A percentile compares a stretch with the other conserved stretches of the same genome.
Conservation (phyloP, 2,888 invertebrate species). For the Toxonevra muliebris region DNA sequence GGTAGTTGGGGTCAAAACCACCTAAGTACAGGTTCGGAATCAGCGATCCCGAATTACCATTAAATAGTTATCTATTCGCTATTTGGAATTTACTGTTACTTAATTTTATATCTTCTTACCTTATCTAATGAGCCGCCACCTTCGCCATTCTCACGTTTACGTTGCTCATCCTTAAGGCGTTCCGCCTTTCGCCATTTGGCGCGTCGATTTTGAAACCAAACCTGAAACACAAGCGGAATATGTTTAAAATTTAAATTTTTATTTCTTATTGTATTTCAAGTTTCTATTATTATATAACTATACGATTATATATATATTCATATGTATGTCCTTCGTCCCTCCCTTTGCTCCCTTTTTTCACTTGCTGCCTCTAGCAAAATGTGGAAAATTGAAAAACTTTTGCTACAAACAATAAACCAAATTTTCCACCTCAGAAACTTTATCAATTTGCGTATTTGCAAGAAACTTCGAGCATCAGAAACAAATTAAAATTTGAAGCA, state of each 20-base stretch:
- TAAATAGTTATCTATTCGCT: no score
- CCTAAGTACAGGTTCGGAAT: no score
- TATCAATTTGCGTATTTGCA: constrained; percentile 50
- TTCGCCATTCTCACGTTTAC: constrained; percentile 81
- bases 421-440: constrained; percentile 61
- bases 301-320: neutral
- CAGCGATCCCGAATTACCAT: no score
- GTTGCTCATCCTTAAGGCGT: constrained; percentile 88
- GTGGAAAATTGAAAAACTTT: constrained; percentile 57
- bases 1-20: no score
- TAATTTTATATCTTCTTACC: constrained; percentile 42
- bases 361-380: constrained; percentile 34
- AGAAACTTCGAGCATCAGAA: constrained; percentile 23
- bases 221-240: constrained; percentile 68
- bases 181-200: constrained; percentile 95
- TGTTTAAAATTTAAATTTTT: constrained; percentile 19
- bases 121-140: constrained; percentile 71
- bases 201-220: constrained; percentile 92
- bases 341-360: neutral
- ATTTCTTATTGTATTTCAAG: neutral
- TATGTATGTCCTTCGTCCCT: neutral
- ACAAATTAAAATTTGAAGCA: constrained; percentile 28
- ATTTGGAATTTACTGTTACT: neutral
- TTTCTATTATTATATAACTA: neutral
- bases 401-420: constrained; percentile 43